Evolutionary conservation across 2,113 vertebrate species (phyloP).

Genomic region (Hemibagrus wyckioides): DNA sequence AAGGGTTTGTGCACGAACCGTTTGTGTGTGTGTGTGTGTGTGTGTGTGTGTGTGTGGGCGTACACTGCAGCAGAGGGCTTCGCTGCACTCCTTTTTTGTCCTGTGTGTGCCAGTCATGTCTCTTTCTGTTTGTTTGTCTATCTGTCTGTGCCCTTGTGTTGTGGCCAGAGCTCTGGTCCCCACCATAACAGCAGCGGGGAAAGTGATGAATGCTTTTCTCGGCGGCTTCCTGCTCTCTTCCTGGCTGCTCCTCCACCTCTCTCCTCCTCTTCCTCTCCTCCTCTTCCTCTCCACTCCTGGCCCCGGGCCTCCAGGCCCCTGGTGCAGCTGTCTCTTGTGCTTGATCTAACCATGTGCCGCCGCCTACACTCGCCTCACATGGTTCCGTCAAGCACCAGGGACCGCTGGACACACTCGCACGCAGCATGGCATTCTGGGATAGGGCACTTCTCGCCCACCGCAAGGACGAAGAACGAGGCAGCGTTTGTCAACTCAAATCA

Average conservation of each 20-base stretch:
- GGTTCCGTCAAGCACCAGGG: conserved; percentile 99
- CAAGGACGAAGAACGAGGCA: conserved; percentile 44
- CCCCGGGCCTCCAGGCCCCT: conserved; percentile 79
- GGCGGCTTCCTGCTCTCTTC: conserved; percentile 71
- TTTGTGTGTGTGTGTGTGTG: conserved; percentile 11
- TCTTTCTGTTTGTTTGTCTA: conserved; percentile 34
- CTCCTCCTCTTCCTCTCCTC: conserved; percentile 80
- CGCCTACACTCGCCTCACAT: conserved; percentile 98
- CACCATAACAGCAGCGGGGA: conserved; percentile 19
- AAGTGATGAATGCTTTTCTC: conserved; percentile 40
- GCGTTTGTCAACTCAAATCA: not conserved
- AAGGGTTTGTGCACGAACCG: conserved; percentile 24
- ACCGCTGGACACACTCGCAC: conserved; percentile 90
- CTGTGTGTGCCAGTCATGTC: conserved; percentile 31
- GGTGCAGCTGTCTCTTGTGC: conserved; percentile 99
- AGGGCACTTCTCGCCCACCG: conserved; percentile 61
- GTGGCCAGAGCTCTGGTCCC: conserved; percentile 33
- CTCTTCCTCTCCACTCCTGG: conserved; percentile 84
- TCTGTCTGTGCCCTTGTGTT: conserved; percentile 40
- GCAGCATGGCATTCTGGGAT: conserved; percentile 86
- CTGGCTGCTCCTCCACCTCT: conserved; percentile 77
- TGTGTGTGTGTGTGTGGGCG: conserved; percentile 21
- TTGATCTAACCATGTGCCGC: conserved; percentile 99
- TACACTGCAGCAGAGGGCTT: conserved; percentile 44
- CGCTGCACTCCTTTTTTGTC: conserved; percentile 39